phyloP scores from a whole-genome alignment of 2,888 invertebrate genomes.

The Embidobia sp. region DNA sequence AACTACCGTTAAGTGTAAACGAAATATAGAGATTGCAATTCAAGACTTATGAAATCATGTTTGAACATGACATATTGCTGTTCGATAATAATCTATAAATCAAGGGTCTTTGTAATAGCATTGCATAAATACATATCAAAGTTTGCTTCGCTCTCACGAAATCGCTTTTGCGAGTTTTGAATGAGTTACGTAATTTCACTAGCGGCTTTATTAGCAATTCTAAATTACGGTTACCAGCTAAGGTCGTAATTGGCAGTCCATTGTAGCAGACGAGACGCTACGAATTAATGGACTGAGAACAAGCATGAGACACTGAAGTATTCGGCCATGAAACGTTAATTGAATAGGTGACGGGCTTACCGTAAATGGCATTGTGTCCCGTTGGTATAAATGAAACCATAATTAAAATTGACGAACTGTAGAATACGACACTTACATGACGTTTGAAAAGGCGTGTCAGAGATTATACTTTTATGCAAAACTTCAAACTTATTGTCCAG shows the following conservation, averaged over 20 bases:
- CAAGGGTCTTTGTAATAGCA: constrained; percentile 23
- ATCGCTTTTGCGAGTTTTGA: constrained; percentile 54
- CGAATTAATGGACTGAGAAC: constrained; percentile 65
- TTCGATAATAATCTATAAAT: constrained; percentile 48
- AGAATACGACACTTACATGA: constrained; percentile 47
- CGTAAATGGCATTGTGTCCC: constrained; percentile 56
- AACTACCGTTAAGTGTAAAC: not conserved
- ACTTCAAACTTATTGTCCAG: constrained; percentile 10
- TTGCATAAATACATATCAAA: constrained; percentile 55
- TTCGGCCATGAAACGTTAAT: constrained; percentile 65
- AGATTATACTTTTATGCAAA: constrained; percentile 47
- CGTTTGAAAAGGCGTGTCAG: constrained; percentile 45
- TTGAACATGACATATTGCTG: constrained; percentile 12
- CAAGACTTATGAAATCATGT: not conserved
- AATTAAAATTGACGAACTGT: constrained; percentile 62
- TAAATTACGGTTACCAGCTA: constrained; percentile 64
- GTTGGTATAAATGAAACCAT: constrained; percentile 58
- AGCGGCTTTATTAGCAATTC: constrained; percentile 65
- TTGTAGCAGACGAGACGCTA: constrained; percentile 61
- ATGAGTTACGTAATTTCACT: constrained; percentile 60
- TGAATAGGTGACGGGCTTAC: constrained; percentile 61
- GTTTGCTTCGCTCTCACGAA: constrained; percentile 53
- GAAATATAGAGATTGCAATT: not conserved
- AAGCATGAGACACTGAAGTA: constrained; percentile 65
- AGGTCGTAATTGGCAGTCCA: constrained; percentile 65